These are phyloP conservation scores for Calliopum simillimum DNA, from an alignment of 2,888 invertebrate species.

Conservation along the genomic window DNA sequence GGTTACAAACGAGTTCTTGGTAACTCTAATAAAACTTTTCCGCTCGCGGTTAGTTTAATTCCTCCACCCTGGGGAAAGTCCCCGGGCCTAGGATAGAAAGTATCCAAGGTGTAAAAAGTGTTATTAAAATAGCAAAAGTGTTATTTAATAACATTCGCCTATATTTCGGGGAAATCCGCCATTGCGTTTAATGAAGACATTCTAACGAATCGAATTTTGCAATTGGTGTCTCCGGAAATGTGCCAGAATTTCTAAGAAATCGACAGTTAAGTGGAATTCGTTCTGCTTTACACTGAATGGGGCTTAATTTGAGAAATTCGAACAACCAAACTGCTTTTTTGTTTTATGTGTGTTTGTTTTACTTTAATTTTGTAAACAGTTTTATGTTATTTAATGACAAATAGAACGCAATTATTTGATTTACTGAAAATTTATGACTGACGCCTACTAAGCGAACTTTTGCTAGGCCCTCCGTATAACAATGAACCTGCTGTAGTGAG, in stretches of 20 bases:
- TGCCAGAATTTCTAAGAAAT: conserved; percentile 64
- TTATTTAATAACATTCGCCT: conserved; percentile 54
- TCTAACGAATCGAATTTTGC: conserved; percentile 54
- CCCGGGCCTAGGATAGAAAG: conserved; percentile 68
- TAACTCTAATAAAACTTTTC: conserved; percentile 54
- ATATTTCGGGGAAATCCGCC: conserved; percentile 64
- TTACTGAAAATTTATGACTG: too few species aligned
- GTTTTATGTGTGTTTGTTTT: too few species aligned
- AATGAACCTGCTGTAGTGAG: too few species aligned
- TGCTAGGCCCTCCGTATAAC: too few species aligned
- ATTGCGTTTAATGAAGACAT: conserved; percentile 57
- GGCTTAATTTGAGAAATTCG: conserved; percentile 62
- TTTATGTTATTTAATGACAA: too few species aligned
- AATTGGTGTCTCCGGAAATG: conserved; percentile 63
- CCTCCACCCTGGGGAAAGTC: conserved; percentile 66
- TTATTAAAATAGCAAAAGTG: conserved; percentile 6
- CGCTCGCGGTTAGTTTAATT: conserved; percentile 11
- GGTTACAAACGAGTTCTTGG: conserved; percentile 66
- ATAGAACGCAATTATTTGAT: too few species aligned
- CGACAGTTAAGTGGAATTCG: conserved; percentile 51
- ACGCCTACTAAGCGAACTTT: too few species aligned
- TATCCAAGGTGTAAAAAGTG: conserved; percentile 61
- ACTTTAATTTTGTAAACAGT: too few species aligned
- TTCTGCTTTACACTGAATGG: conserved; percentile 57
- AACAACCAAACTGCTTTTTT: conserved; percentile 28